Base-by-base conservation (phyloP, 1,140 invertebrate species). In the Brachionus plicatilis region DNA sequence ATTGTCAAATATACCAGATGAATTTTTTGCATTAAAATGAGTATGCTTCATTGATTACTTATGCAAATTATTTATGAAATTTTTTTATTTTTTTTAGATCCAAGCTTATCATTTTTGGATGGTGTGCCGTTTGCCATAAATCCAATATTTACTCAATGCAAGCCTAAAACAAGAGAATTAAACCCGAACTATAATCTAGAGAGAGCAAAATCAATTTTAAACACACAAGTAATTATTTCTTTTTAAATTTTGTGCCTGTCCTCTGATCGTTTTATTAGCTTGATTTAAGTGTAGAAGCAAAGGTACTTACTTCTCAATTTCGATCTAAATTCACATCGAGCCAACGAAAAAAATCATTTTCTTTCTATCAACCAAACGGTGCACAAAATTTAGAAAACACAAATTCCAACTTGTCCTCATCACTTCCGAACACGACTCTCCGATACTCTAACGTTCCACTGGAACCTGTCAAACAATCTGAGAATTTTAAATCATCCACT, bases 131-230 rank as follows among this genome's bases (percentile, higher is more conserved):
- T 76, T 33, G 72, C 43, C 7, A 76, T 76, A 29, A 76, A 76
- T n/a, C 72, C 72, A 27, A 27, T 76, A 27, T 76, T 76, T 6
- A 9, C 50, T 12, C 47, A 27, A 17, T n/a, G 9, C 43, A 20
- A 3, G 24, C 20, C 45, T 24, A 76, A 76, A 76, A 11, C 9
- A 9, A 50, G 33, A 50, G 9, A 47, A 12, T 12, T 12, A 29
- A 50, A 50, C 6, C 6, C 41, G n/a, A 12, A 75, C 50, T 76
- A 76, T 76, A 76, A 76, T 76, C 50, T 76, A 24, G 43, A 76
- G 1, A 20, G 47, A 50, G 72, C 72, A 1, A 76, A 76, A 3
- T 76, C 45, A 8, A 50, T 76, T 14, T 29, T 76, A 24, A 47
- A 53, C 1, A 29, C 43, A 45, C 9, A 47, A 76, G 72, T 76